A percentile compares a stretch with the other conserved stretches of the same genome.
Conservation (phyloP, 2,797 vertebrate genomes). For the Bryconaethiops microstoma region DNA sequence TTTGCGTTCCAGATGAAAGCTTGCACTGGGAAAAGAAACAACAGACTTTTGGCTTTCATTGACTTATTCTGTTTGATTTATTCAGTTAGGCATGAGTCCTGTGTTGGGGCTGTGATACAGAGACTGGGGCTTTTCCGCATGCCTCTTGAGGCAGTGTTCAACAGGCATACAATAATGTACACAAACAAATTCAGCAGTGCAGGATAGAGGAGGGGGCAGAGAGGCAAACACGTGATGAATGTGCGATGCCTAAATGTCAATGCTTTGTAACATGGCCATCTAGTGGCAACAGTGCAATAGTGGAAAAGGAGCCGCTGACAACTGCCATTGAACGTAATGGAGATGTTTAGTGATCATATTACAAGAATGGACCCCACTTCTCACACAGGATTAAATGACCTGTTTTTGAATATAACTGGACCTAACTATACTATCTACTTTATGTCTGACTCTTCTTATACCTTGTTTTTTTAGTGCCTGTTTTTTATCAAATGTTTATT, state of each 20-base stretch:
- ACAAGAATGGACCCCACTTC: background rate
- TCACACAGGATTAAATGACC: too few species aligned
- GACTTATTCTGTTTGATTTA: constrained; percentile 45
- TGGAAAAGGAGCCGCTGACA: background rate
- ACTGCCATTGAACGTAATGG: background rate
- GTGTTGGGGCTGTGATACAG: constrained; percentile 30
- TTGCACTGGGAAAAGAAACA: constrained; percentile 32
- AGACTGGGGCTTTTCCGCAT: constrained; percentile 12
- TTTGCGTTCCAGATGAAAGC: constrained; percentile 39
- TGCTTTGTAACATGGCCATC: constrained; percentile 37
- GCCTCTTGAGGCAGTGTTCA: constrained; percentile 28
- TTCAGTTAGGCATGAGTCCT: constrained; percentile 30
- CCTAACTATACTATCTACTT: background rate
- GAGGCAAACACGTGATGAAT: constrained; percentile 7
- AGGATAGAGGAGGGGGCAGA: constrained; percentile 13
- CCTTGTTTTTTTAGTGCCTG: too few species aligned
- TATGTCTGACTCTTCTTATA: too few species aligned
- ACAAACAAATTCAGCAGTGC: constrained; percentile 14
- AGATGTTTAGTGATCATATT: background rate
- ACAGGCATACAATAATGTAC: constrained; percentile 30
- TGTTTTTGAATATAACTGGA: background rate
- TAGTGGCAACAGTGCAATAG: constrained; percentile 9
- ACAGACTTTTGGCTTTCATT: constrained; percentile 43
- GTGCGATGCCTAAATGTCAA: background rate
- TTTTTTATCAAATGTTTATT: too few species aligned